Evolutionary conservation across 2,888 invertebrate species (phyloP).

Genomic region (Liodrosophila aerea): DNA sequence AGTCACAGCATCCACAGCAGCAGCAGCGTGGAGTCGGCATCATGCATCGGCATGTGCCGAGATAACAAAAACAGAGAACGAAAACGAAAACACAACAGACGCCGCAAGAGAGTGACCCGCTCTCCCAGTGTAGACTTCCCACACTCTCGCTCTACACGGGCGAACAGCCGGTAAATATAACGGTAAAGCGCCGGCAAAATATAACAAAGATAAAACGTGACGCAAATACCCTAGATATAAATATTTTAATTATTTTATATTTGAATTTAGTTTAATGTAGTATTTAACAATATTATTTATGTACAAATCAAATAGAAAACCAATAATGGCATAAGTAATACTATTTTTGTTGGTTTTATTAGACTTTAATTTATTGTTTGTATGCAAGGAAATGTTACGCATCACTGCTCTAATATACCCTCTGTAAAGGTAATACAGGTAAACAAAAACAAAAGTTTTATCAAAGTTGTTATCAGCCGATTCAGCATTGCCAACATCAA

Average conservation of each 20-base stretch:
- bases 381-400: no score
- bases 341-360: no score
- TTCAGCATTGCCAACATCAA: conserved; percentile 21
- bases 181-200: conserved; percentile 57
- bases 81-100: conserved; percentile 37
- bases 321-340: no score
- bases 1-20: conserved; percentile 43
- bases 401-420: conserved; percentile 1
- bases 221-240: conserved; percentile 21
- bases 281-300: no score
- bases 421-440: not conserved
- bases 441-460: conserved; percentile 12
- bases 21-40: conserved; percentile 33
- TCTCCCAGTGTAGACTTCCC: conserved; percentile 45
- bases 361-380: no score
- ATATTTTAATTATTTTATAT: no score
- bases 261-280: no score
- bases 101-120: conserved; percentile 8
- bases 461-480: conserved; percentile 19
- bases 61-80: conserved; percentile 74
- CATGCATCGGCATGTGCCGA: conserved; percentile 45
- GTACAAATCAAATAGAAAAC: no score
- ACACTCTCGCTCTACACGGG: conserved; percentile 34
- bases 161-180: conserved; percentile 56
- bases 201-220: conserved; percentile 14